These are phyloP conservation scores for Umimayanthus kanabou DNA, from an alignment of 92 coral and sea anemone species.

Conservation along the genomic window DNA sequence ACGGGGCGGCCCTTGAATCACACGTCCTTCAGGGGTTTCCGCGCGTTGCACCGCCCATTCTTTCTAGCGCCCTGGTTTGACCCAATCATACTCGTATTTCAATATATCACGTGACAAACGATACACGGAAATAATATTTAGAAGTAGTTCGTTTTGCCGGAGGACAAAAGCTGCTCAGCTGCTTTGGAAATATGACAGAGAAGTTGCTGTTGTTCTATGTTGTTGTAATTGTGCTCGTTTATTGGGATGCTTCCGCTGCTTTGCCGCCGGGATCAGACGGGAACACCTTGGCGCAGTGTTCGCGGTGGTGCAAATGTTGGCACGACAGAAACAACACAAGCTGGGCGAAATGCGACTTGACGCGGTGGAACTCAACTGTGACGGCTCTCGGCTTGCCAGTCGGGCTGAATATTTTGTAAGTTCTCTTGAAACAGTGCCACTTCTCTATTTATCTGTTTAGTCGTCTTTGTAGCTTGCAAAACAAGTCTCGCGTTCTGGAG, in stretches of 20 bases:
- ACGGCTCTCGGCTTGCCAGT: conserved; percentile 5
- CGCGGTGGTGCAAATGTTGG: conserved; percentile 18
- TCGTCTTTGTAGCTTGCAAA: background rate
- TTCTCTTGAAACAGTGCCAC: background rate
- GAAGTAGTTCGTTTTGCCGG: background rate
- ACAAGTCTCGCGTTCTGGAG: too few relatives aligned
- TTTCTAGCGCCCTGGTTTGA: too few relatives aligned
- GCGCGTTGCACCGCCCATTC: too few relatives aligned
- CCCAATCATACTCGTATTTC: too few relatives aligned
- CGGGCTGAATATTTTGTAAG: conserved; percentile 5
- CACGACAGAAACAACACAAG: background rate
- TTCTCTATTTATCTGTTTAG: background rate
- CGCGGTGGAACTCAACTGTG: conserved; percentile 9
- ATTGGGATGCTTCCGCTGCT: background rate
- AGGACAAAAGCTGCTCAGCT: background rate
- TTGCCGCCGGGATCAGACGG: background rate
- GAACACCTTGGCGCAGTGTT: background rate
- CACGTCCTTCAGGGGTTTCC: too few relatives aligned
- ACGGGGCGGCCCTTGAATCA: too few relatives aligned
- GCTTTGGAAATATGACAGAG: background rate
- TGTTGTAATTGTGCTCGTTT: background rate
- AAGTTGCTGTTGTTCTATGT: background rate
- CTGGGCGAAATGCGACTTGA: conserved; percentile 15
- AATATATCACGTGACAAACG: background rate
- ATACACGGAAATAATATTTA: background rate